phyloP scores from a whole-genome alignment of 2,797 vertebrate genomes.

The Hybognathus amarus region DNA sequence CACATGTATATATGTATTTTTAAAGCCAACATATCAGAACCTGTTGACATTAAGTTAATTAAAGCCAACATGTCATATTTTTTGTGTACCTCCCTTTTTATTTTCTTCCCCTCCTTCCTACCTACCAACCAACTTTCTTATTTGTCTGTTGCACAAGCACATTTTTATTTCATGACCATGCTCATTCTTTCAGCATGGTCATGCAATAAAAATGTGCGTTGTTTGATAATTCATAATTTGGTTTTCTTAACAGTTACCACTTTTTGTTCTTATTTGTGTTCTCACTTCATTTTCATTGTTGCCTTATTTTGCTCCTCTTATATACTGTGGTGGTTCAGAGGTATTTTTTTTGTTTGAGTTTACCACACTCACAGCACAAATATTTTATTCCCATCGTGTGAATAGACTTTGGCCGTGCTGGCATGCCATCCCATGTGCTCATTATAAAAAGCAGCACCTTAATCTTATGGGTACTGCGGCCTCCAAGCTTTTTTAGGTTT shows the following conservation, averaged over 20 bases:
- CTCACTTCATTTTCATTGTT: neutral
- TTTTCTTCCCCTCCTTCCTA: neutral
- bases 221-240: neutral
- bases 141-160: neutral
- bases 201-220: too few species aligned
- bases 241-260: neutral
- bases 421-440: neutral
- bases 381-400: slow-evolving; percentile 28
- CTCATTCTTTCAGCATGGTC: too few species aligned
- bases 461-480: slow-evolving; percentile 28
- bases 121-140: neutral
- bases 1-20: too few species aligned
- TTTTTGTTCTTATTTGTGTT: neutral
- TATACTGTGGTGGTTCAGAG: slow-evolving; percentile 10
- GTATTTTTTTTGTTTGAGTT: neutral
- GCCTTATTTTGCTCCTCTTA: neutral
- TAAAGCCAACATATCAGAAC: too few species aligned
- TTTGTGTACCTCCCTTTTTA: neutral
- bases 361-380: slow-evolving; percentile 7
- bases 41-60: too few species aligned
- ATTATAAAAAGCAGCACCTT: slow-evolving; percentile 44
- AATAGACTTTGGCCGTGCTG: slow-evolving; percentile 17
- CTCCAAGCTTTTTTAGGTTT: slow-evolving; percentile 28
- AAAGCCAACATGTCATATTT: too few species aligned
- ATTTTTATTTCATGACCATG: slow-evolving; percentile 1